Evolutionary conservation across 2,113 vertebrate genomes (phyloP), one percentile per base, ranked within the genome.

Genomic region (Aldabrachelys gigantea): DNA sequence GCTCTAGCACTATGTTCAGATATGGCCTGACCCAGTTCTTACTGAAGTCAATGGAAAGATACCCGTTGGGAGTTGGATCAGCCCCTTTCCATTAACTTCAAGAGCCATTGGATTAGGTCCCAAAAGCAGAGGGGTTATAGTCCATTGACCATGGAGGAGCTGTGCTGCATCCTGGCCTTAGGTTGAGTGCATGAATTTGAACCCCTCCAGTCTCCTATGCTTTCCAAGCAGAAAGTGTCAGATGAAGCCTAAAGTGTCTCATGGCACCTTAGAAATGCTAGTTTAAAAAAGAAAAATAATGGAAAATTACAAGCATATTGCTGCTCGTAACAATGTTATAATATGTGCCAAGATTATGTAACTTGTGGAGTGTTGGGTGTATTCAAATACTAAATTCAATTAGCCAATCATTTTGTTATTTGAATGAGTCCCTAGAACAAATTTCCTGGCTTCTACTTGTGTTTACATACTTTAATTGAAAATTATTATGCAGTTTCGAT

Each of bases 391-490:
- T 9, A 91, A 91, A 80, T 2, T 62, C 35, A 93, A 78, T 4
- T 17, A 89, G 80, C 41, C 83, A 80, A 52, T 24, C 56, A 14
- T 84, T 94, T 54, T 59, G 16, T 84, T 85, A 90, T 6, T 54
- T 90, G 59, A 10, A 56, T 35, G 90, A 62, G 75, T 94, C 10
- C 27, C 4, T 80, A 72, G 83, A 84, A 87, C 79, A 87, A 41
- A 56, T 78, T 59, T 93, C 38, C 29, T 92, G 27, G n/a, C 17
- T 88, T 96, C 94, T 89, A 3, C 7, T 91, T 86, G 86, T 53
- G 47, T 90, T 86, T 93, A 59, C 88, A n/a, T 56, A 49, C 80
- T 89, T 75, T 94, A 92, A 93, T 79, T 95, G 44, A 84, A 96
- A 90, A 65, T 69, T 69, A 52, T 69, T 14, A 10, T 87, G n/a